Percentiles rank a stretch among this genome's conserved stretches.
These are phyloP conservation scores for Hesperophylax magnus DNA, from an alignment of 1,140 invertebrate genomes.

Conservation along the genomic window DNA sequence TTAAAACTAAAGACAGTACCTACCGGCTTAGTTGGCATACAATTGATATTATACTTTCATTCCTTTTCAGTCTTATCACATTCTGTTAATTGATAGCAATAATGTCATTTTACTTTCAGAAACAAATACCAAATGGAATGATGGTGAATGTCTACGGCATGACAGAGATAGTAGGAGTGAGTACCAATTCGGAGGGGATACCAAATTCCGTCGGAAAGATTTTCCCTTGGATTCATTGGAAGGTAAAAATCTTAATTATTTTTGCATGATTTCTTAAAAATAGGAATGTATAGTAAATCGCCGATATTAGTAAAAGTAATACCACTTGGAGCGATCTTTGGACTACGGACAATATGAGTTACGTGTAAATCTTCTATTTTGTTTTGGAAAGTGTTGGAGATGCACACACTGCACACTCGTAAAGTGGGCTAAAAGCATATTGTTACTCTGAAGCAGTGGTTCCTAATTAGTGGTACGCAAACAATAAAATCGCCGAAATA, in stretches of 20 bases:
- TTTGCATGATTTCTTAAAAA: background rate
- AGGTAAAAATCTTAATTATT: slow-evolving; percentile 25
- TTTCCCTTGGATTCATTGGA: slow-evolving; percentile 39
- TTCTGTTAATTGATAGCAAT: background rate
- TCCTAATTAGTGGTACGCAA: too few species aligned
- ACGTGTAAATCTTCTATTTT: too few species aligned
- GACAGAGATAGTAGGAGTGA: background rate
- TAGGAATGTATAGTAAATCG: background rate
- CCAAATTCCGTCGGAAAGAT: slow-evolving; percentile 3
- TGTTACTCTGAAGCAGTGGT: too few species aligned
- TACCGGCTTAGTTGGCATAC: background rate
- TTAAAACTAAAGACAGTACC: background rate
- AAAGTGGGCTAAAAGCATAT: too few species aligned
- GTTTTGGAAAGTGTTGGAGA: background rate
- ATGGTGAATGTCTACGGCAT: slow-evolving; percentile 6
- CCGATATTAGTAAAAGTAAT: background rate
- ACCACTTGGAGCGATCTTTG: background rate
- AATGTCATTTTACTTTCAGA: background rate
- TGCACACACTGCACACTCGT: too few species aligned
- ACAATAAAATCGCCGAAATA: too few species aligned
- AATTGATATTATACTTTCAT: background rate
- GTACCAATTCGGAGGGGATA: background rate
- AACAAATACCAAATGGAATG: background rate
- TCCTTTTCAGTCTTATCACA: background rate
- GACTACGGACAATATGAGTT: background rate